Percentiles rank a stretch among this genome's conserved stretches.
Evolutionary conservation across 2,888 invertebrate species (phyloP).

Genomic region (Beris chalybata): DNA sequence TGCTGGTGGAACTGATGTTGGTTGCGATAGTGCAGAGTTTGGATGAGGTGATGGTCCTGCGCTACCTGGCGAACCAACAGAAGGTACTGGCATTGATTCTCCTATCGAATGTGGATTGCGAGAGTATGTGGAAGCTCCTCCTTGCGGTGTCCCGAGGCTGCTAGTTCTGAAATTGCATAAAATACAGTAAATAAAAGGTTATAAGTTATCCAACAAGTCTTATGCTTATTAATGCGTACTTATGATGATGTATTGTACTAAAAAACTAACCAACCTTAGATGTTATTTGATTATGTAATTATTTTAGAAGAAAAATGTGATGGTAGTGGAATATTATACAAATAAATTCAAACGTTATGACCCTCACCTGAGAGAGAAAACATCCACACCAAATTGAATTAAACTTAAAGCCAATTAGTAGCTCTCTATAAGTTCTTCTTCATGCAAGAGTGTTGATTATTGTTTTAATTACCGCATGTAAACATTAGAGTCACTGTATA

Average conservation of each 20-base stretch:
- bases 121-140: slow-evolving; percentile 67
- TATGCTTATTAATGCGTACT: not conserved
- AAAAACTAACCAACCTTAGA: no score
- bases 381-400: no score
- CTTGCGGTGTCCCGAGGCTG: slow-evolving; percentile 59
- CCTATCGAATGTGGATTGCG: slow-evolving; percentile 58
- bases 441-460: no score
- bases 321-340: not conserved
- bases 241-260: not conserved
- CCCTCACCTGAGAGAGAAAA: no score
- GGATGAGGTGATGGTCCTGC: slow-evolving; percentile 67
- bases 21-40: slow-evolving; percentile 68
- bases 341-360: no score
- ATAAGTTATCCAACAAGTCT: not conserved
- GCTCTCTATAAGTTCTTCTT: no score
- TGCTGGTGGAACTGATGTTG: slow-evolving; percentile 67
- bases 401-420: no score
- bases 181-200: not conserved
- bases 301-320: not conserved
- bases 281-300: no score
- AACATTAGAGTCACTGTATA: no score
- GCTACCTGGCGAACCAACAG: slow-evolving; percentile 68
- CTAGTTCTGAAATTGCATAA: slow-evolving; percentile 43
- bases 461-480: no score
- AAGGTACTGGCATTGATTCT: slow-evolving; percentile 55